Evolutionary conservation across 2,797 vertebrate species (phyloP), one percentile per base, ranked within the genome.

Genomic region (Characodon lateralis): DNA sequence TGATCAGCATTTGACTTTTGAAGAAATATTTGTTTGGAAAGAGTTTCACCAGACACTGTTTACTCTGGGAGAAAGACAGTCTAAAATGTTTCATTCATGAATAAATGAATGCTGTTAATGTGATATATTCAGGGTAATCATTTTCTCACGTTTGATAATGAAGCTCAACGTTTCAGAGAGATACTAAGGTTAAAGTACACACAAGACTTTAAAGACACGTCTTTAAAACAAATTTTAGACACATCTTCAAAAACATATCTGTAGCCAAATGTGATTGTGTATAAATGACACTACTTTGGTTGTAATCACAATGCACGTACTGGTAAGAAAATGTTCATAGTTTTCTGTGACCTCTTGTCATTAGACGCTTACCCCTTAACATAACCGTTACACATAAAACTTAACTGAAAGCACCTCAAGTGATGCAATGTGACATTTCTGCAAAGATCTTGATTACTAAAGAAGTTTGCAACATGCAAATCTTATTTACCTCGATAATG

Each of bases 11-110:
- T n/a, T n/a, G 39, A 69, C 22, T 46, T 43, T 46, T 69, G 24
- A 69, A 69, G 46, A 46, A 69, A 69, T 69, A 26, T 69, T 69
- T 69, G 39, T 68, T 43, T 68, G 24, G 41, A 69, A 43, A 4
- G 24, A 43, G 22, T 14, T 68, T 68, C 6, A 46, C 24, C 61
- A 22, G 16, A 39, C 61, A 39, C 31, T 39, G 12, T 46, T 68
- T 68, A 46, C 22, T 68, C 65, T 68, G 66, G 66, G 66, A 68
- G 39, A 46, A 68, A 69, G 24, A 12, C 41, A 26, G 39, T n/a
- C 12, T 14, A 69, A 69, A 46, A 46, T 1, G 10, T 7, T 46
- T 46, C 1, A 16, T 18, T 46, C 16, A 16, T 12, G 10, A 26
- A 7, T 26, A 26, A 14, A 26, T n/a, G 2, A 46, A 59, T 13